Evolutionary conservation across 2,888 invertebrate genomes (phyloP).

Genomic region (Adineta ricciae): DNA sequence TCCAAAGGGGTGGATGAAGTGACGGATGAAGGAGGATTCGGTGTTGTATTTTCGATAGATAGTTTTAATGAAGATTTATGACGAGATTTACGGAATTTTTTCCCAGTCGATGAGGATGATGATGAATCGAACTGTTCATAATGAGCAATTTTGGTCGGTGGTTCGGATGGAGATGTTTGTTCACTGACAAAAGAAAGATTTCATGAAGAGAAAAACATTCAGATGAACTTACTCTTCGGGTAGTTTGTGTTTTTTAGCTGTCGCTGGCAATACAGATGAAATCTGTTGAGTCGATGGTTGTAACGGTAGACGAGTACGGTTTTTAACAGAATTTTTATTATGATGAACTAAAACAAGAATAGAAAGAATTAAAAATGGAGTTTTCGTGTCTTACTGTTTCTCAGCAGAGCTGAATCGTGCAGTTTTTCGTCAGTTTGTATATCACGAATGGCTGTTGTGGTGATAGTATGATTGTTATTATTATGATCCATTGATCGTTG

Average conservation of each 20-base stretch:
- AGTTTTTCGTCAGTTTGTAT: not conserved
- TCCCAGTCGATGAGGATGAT: not conserved
- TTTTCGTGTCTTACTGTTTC: not conserved
- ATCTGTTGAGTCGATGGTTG: slow-evolving; percentile 13
- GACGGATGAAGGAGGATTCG: not conserved
- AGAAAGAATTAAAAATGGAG: not conserved
- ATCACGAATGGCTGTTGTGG: not conserved
- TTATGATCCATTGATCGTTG: not conserved
- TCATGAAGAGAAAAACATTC: not conserved
- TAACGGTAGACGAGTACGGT: slow-evolving; percentile 2
- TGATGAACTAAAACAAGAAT: not conserved
- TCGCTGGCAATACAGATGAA: not conserved
- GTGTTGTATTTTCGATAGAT: not conserved
- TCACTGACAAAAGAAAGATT: not conserved
- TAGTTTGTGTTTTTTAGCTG: slow-evolving; percentile 4
- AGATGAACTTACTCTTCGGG: not conserved
- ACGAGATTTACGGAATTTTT: not conserved
- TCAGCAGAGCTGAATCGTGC: not conserved
- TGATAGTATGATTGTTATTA: slow-evolving; percentile 10
- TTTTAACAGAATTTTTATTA: not conserved
- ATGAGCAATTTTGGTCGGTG: not conserved
- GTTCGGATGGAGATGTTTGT: not conserved
- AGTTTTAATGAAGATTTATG: not conserved
- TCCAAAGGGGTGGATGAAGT: not conserved
- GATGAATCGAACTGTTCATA: not conserved